Evolutionary conservation across 2,113 vertebrate species (phyloP).

Genomic region (Aphyosemion australe): DNA sequence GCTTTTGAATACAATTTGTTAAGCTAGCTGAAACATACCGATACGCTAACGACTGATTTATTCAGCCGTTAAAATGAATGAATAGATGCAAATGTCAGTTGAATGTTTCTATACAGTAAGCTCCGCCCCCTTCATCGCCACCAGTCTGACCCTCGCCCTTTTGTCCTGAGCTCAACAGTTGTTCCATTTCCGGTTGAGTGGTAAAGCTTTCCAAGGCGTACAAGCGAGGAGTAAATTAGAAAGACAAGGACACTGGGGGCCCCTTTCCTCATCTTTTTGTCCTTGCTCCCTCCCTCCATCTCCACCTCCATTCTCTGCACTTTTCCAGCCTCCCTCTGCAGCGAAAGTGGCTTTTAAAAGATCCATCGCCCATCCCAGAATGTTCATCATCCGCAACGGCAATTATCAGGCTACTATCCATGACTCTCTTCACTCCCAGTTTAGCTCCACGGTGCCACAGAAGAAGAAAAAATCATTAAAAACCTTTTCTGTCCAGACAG

Average conservation of each 20-base stretch:
- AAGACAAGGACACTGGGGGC: conserved; percentile 65
- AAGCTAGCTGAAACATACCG: not conserved
- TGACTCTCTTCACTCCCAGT: conserved; percentile 6
- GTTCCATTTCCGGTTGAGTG: conserved; percentile 47
- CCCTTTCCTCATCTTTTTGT: conserved; percentile 30
- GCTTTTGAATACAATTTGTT: too few relatives aligned
- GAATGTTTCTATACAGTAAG: conserved; percentile 7
- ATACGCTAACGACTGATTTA: conserved; percentile 18
- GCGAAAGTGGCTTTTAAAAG: conserved; percentile 58
- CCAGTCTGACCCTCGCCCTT: conserved; percentile 11
- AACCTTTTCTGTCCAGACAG: conserved; percentile 20
- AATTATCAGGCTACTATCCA: conserved; percentile 19
- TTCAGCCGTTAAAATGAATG: conserved; percentile 22
- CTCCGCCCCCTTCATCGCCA: conserved; percentile 8
- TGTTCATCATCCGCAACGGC: conserved; percentile 21
- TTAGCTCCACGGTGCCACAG: not conserved
- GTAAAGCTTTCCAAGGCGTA: conserved; percentile 56
- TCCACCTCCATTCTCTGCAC: not conserved
- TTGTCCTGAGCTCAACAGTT: conserved; percentile 28
- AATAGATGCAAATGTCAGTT: conserved; percentile 23
- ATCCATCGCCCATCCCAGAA: conserved; percentile 21
- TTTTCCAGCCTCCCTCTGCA: conserved; percentile 12
- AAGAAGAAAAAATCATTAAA: conserved; percentile 12
- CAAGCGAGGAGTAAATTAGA: conserved; percentile 60
- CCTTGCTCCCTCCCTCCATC: conserved; percentile 5